phyloP scores from a whole-genome alignment of 2,113 vertebrate genomes.

The Nicator chloris region DNA sequence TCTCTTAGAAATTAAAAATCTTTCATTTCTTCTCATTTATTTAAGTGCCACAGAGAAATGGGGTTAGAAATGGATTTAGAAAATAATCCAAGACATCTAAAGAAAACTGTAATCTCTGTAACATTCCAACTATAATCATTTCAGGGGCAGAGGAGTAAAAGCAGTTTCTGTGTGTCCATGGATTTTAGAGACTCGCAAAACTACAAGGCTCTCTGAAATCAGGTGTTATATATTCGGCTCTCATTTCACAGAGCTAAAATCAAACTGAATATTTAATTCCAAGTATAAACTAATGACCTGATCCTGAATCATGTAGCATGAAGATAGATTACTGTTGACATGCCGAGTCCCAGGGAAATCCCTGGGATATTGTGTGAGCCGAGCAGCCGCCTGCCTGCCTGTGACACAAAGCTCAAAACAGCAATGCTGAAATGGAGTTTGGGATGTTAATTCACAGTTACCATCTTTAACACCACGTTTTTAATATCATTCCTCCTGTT shows the following conservation, averaged over 20 bases:
- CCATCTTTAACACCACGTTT: neutral
- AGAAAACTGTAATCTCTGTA: conserved; percentile 6
- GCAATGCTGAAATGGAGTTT: neutral
- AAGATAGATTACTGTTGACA: conserved; percentile 59
- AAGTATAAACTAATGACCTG: conserved; percentile 59
- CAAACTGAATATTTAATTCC: conserved; percentile 61
- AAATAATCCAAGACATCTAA: conserved; percentile 44
- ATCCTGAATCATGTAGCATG: conserved; percentile 37
- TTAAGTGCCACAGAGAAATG: neutral
- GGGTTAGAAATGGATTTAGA: conserved; percentile 24
- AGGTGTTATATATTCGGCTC: conserved; percentile 21
- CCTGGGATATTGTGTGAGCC: conserved; percentile 31
- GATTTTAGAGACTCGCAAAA: neutral
- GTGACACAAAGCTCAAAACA: neutral
- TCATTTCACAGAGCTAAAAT: conserved; percentile 34
- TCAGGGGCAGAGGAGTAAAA: neutral
- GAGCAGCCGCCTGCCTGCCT: neutral
- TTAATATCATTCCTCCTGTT: neutral
- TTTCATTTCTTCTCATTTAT: conserved; percentile 24
- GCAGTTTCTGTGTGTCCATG: neutral
- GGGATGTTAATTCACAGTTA: conserved; percentile 19
- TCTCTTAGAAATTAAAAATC: conserved; percentile 33
- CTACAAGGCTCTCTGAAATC: neutral
- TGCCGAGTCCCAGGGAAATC: conserved; percentile 35
- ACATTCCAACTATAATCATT: neutral